Conservation (phyloP, 2,888 invertebrate species). For the Plagodis dolabraria region DNA sequence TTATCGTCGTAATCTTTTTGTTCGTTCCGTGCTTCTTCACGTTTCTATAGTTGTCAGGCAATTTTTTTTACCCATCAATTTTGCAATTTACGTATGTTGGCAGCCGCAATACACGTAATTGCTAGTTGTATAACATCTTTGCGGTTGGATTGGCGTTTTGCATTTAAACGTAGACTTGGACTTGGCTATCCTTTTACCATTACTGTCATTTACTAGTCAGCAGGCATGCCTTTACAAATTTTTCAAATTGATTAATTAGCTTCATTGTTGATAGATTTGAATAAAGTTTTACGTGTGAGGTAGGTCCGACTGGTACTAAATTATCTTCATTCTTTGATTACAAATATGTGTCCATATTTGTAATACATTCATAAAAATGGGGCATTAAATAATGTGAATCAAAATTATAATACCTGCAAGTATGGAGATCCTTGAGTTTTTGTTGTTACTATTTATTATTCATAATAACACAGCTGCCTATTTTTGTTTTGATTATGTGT, state of each 20-base stretch:
- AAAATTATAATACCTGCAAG: neutral
- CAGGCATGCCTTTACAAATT: slow-evolving; percentile 50
- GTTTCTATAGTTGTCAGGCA: slow-evolving; percentile 28
- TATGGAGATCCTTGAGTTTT: neutral
- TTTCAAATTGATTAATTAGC: slow-evolving; percentile 61
- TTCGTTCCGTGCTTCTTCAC: slow-evolving; percentile 30
- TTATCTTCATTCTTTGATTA: slow-evolving; percentile 1
- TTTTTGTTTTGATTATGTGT: neutral
- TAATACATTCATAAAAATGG: too few species aligned
- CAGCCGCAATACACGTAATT: slow-evolving; percentile 62
- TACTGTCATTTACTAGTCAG: slow-evolving; percentile 54
- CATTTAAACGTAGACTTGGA: slow-evolving; percentile 48
- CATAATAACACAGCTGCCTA: neutral
- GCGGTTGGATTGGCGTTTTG: slow-evolving; percentile 59
- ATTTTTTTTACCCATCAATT: slow-evolving; percentile 49
- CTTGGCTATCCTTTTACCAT: slow-evolving; percentile 52
- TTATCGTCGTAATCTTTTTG: slow-evolving; percentile 24
- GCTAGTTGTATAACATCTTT: slow-evolving; percentile 60
- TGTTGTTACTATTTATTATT: neutral
- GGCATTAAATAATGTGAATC: too few species aligned
- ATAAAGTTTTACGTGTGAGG: slow-evolving; percentile 32
- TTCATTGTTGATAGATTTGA: slow-evolving; percentile 52
- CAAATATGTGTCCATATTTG: neutral
- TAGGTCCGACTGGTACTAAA: slow-evolving; percentile 20
- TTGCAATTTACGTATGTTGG: slow-evolving; percentile 55